A percentile compares a stretch with the other conserved stretches of the same genome.
Conservation (phyloP, 2,113 vertebrate genomes). For the Malurus melanocephalus region DNA sequence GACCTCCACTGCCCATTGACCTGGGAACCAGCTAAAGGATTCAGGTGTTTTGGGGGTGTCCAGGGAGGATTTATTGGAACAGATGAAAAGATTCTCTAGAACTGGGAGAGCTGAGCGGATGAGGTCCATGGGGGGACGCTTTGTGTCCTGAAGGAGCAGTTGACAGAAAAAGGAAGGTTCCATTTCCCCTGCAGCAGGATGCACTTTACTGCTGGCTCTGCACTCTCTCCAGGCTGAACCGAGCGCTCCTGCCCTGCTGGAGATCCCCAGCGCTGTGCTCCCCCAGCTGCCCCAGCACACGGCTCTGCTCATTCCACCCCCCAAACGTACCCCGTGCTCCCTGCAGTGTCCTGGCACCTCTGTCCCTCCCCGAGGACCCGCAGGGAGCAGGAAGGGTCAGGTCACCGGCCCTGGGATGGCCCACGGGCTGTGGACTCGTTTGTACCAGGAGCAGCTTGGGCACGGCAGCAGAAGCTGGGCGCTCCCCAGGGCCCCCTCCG, state of each 20-base stretch:
- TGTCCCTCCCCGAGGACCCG: background rate
- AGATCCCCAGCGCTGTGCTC: background rate
- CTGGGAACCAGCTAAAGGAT: background rate
- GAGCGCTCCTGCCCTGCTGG: background rate
- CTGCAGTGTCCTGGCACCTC: background rate
- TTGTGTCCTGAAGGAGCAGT: background rate
- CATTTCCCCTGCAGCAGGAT: background rate
- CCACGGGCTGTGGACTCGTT: background rate
- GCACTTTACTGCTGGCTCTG: background rate
- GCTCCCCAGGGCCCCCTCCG: background rate
- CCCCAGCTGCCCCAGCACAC: too few relatives aligned
- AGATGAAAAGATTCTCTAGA: background rate
- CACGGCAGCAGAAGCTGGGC: background rate
- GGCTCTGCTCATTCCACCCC: background rate
- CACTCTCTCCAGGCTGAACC: background rate
- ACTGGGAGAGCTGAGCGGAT: background rate
- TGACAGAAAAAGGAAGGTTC: background rate
- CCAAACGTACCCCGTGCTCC: accelerated
- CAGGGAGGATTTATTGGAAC: background rate
- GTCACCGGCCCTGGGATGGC: background rate
- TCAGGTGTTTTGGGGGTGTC: background rate
- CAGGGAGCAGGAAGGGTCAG: background rate
- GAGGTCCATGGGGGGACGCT: background rate
- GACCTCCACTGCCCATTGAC: background rate
- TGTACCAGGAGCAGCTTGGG: background rate